phyloP scores from a whole-genome alignment of 1,140 invertebrate species.

The Micrasema longulum region DNA sequence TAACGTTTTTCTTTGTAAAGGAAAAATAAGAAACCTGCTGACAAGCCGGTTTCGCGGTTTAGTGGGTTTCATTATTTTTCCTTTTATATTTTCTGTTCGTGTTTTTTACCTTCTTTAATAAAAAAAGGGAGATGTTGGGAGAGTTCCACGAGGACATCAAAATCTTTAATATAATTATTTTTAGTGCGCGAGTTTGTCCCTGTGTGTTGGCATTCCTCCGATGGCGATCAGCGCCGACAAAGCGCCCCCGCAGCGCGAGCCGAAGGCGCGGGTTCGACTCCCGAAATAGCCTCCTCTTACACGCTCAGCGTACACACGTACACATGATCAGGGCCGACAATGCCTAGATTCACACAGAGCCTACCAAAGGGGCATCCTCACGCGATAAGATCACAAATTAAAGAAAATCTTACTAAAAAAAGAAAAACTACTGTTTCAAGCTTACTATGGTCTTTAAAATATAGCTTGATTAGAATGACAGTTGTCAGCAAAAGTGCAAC shows the following conservation, averaged over 20 bases:
- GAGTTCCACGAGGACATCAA: too few relatives aligned
- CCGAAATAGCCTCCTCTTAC: not conserved
- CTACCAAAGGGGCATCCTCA: not conserved
- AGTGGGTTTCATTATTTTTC: too few relatives aligned
- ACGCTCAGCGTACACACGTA: not conserved
- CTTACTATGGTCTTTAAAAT: too few relatives aligned
- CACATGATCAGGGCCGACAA: not conserved
- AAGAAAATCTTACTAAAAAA: not conserved
- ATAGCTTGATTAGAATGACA: too few relatives aligned
- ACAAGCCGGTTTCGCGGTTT: too few relatives aligned
- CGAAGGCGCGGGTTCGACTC: conserved; percentile 26
- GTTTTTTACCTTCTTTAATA: too few relatives aligned
- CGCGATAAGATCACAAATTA: not conserved
- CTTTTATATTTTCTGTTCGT: too few relatives aligned
- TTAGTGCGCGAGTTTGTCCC: not conserved
- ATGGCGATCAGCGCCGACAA: conserved; percentile 22
- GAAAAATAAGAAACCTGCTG: too few relatives aligned
- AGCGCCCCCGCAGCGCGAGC: conserved; percentile 12
- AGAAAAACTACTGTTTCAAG: not conserved
- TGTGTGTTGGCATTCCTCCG: not conserved
- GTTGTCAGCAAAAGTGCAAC: not conserved
- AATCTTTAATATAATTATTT: too few relatives aligned
- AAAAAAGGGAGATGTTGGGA: too few relatives aligned
- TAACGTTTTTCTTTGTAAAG: too few relatives aligned
- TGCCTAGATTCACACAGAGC: not conserved